Evolutionary conservation across 2,888 invertebrate species (phyloP).

Genomic region (Chaetogeoica ovagalla): DNA sequence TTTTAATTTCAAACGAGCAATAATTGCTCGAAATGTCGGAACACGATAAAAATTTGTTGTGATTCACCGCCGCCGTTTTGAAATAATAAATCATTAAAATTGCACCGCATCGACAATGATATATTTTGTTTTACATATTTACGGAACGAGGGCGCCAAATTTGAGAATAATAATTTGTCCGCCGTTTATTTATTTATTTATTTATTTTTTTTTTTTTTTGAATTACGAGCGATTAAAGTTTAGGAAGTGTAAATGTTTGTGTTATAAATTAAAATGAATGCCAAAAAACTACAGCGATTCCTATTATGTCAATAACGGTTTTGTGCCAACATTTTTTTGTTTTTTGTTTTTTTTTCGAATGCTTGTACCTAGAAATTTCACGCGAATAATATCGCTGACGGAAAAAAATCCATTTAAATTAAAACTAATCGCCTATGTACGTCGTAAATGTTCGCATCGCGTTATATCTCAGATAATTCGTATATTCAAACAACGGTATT

Average conservation of each 20-base stretch:
- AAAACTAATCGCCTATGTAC: too few species aligned
- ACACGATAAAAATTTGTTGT: too few species aligned
- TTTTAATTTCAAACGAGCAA: too few species aligned
- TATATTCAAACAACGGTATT: too few species aligned
- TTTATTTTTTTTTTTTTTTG: background rate
- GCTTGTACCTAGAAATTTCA: constrained; percentile 1
- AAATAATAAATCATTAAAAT: background rate
- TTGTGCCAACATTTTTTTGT: constrained; percentile 35
- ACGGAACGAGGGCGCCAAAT: constrained; percentile 4
- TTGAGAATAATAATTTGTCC: constrained; percentile 5
- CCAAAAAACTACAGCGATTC: constrained; percentile 34
- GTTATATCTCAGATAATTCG: too few species aligned
- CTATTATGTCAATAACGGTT: constrained; percentile 25
- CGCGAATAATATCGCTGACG: too few species aligned
- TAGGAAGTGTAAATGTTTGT: constrained; percentile 26
- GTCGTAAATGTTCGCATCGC: too few species aligned
- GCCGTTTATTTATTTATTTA: too few species aligned
- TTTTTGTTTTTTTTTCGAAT: too few species aligned
- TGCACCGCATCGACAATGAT: background rate
- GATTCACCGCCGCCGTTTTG: background rate
- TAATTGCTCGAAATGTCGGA: too few species aligned
- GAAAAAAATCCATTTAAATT: too few species aligned
- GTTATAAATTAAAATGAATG: constrained; percentile 41
- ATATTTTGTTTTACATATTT: background rate
- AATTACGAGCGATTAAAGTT: constrained; percentile 42